phyloP scores from a whole-genome alignment of 2,113 vertebrate genomes.

The Globicephala melas region DNA sequence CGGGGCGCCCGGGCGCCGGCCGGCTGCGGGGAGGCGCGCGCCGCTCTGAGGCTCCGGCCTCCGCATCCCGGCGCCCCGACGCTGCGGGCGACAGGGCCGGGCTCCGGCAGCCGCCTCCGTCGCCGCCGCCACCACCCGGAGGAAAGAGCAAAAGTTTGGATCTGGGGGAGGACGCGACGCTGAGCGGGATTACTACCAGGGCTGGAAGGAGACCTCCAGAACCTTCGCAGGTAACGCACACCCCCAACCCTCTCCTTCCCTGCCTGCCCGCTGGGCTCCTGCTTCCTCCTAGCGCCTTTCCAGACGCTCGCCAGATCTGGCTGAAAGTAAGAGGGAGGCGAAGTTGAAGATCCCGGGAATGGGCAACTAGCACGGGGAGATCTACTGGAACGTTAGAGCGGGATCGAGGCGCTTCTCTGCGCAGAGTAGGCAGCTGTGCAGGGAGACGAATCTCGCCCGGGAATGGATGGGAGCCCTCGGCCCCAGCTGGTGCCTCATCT shows the following conservation, averaged over 20 bases:
- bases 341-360: conserved; percentile 60
- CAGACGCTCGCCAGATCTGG: background rate
- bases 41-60: conserved; percentile 47
- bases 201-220: conserved; percentile 71
- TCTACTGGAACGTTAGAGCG: background rate
- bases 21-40: conserved; percentile 49
- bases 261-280: background rate
- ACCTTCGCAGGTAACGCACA: conserved; percentile 77
- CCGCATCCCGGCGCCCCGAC: conserved; percentile 48
- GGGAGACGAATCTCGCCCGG: background rate
- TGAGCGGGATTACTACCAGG: conserved; percentile 68
- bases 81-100: conserved; percentile 17
- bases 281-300: background rate
- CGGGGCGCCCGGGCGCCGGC: conserved; percentile 53
- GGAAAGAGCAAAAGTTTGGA: conserved; percentile 78
- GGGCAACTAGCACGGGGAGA: background rate
- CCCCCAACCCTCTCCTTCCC: background rate
- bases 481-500: background rate
- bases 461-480: background rate
- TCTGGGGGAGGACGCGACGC: conserved; percentile 64
- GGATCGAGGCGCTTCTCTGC: background rate
- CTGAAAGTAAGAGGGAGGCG: background rate
- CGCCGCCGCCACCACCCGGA: conserved; percentile 41
- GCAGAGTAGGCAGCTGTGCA: background rate
- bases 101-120: conserved; percentile 48